A percentile compares a stretch with the other conserved stretches of the same genome.
Evolutionary conservation across 2,888 invertebrate species (phyloP).

Genomic region (Idaea biselata): DNA sequence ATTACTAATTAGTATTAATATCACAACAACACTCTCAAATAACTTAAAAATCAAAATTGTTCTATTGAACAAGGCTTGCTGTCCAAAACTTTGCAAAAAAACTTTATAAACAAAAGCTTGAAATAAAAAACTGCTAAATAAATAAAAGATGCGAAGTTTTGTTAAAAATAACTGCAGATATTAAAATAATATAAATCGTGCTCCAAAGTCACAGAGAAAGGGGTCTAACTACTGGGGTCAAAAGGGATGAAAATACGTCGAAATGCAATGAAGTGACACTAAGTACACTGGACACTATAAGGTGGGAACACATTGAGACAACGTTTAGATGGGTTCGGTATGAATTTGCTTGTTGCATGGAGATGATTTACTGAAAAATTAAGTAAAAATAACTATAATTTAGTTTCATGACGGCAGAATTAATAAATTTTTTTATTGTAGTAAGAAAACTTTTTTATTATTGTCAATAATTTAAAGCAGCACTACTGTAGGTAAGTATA

Average conservation of each 20-base stretch:
- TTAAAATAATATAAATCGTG: constrained; percentile 2
- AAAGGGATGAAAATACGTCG: constrained; percentile 14
- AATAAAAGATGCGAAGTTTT: not conserved
- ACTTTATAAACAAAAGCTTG: constrained; percentile 22
- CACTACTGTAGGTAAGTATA: not conserved
- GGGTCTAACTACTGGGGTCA: constrained; percentile 23
- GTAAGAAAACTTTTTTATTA: not conserved
- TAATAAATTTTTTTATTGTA: not conserved
- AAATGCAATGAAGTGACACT: constrained; percentile 9
- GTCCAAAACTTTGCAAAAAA: constrained; percentile 32
- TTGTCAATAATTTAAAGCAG: not conserved
- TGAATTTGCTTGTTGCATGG: not conserved
- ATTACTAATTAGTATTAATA: constrained; percentile 25
- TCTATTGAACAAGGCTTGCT: constrained; percentile 19
- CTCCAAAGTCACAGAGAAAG: constrained; percentile 8
- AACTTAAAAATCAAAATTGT: constrained; percentile 23
- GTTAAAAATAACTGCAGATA: not conserved
- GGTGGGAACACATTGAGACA: not conserved
- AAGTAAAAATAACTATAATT: not conserved
- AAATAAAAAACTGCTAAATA: constrained; percentile 30
- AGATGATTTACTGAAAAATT: not conserved
- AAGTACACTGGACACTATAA: not conserved
- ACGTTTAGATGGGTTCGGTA: not conserved
- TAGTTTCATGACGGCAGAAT: not conserved
- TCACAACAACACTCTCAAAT: constrained; percentile 18